phyloP scores from a whole-genome alignment of 2,113 vertebrate species.

The Synodontis membranacea region DNA sequence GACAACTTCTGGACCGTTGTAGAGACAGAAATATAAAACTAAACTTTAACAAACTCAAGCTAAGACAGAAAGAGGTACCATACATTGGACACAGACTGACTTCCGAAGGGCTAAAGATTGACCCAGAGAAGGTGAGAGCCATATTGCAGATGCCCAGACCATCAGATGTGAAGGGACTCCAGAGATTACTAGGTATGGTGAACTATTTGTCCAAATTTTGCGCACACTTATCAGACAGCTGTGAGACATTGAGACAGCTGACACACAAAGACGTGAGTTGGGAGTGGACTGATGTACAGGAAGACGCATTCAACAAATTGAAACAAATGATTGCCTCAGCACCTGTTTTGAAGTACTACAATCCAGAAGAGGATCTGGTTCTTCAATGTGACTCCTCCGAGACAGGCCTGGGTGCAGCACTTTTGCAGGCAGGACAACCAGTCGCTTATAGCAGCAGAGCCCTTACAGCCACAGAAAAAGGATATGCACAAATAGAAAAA shows the following conservation, averaged over 20 bases:
- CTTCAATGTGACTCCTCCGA: constrained; percentile 18
- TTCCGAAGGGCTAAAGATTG: constrained; percentile 19
- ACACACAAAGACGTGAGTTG: constrained; percentile 19
- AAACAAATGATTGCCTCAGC: constrained; percentile 10
- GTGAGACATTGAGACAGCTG: constrained; percentile 22
- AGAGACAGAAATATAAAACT: constrained; percentile 26
- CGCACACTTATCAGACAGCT: constrained; percentile 26
- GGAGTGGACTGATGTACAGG: constrained; percentile 23
- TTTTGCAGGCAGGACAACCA: no score
- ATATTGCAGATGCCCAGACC: constrained; percentile 25
- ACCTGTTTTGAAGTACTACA: constrained; percentile 21
- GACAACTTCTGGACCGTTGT: constrained; percentile 20
- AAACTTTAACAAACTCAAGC: constrained; percentile 16
- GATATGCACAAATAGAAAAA: constrained; percentile 46
- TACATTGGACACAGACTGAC: constrained; percentile 32
- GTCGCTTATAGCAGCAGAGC: constrained; percentile 9
- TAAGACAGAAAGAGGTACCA: constrained; percentile 21
- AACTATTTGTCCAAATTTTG: constrained; percentile 38
- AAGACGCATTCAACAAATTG: not conserved
- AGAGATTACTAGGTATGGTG: constrained; percentile 14
- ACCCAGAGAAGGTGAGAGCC: constrained; percentile 29
- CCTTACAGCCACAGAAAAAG: constrained; percentile 39
- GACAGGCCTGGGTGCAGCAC: constrained; percentile 20
- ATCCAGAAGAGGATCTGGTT: constrained; percentile 1
- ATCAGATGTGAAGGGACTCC: constrained; percentile 25